phyloP scores from a whole-genome alignment of 2,797 vertebrate species.

The Sternotherus odoratus region DNA sequence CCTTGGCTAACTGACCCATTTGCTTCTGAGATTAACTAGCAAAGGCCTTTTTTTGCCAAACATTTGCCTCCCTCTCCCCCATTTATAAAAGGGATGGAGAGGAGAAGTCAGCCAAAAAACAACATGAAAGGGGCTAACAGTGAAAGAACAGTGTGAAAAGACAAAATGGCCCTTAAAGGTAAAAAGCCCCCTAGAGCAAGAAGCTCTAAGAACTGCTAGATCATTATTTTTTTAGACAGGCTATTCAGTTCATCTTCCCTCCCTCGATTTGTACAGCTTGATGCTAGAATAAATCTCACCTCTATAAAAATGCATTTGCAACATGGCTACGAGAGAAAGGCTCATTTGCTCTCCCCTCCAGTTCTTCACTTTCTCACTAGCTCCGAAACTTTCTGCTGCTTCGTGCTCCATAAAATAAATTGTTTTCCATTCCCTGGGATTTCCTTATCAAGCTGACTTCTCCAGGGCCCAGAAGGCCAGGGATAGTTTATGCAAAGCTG shows the following conservation, averaged over 20 bases:
- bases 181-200: not conserved
- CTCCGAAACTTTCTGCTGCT: conserved; percentile 21
- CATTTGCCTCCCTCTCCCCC: conserved; percentile 39
- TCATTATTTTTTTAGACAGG: conserved; percentile 45
- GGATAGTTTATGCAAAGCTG: not conserved
- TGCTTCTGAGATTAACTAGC: not conserved
- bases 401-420: conserved; percentile 27
- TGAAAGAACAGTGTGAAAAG: conserved; percentile 13
- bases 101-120: not conserved
- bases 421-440: not conserved
- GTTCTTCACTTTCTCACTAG: conserved; percentile 1
- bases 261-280: conserved; percentile 9
- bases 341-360: conserved; percentile 42
- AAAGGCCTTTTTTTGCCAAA: conserved; percentile 41
- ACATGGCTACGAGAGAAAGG: conserved; percentile 22
- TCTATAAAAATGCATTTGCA: conserved; percentile 66
- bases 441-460: not conserved
- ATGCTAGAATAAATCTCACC: conserved; percentile 62
- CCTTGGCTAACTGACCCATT: not conserved
- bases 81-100: conserved; percentile 24
- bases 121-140: conserved; percentile 22
- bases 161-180: not conserved
- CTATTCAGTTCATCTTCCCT: not conserved
- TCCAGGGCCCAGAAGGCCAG: not conserved
- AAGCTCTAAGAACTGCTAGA: conserved; percentile 15